These are phyloP conservation scores for Labrus mixtus DNA, from an alignment of 2,113 vertebrate species.

Conservation along the genomic window DNA sequence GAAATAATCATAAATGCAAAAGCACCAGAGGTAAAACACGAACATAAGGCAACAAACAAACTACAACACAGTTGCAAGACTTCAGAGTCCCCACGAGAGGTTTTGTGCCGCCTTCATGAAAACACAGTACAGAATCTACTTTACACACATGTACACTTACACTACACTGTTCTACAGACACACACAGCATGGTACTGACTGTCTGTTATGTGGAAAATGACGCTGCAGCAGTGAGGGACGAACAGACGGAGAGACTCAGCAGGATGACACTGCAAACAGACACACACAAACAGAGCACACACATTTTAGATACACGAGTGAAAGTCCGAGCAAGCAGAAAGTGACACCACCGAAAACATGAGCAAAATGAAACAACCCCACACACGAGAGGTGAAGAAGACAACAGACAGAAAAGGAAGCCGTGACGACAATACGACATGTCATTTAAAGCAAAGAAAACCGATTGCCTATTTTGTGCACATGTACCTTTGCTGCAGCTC, in stretches of 20 bases:
- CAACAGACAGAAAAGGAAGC: slow-evolving; percentile 5
- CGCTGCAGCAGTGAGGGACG: slow-evolving; percentile 94
- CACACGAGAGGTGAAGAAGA: neutral
- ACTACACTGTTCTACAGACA: slow-evolving; percentile 16
- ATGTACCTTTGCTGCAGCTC: slow-evolving; percentile 92
- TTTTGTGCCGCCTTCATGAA: slow-evolving; percentile 1
- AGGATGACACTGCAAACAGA: slow-evolving; percentile 91
- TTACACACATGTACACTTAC: slow-evolving; percentile 13
- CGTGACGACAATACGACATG: neutral
- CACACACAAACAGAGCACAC: slow-evolving; percentile 30
- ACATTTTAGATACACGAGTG: slow-evolving; percentile 17
- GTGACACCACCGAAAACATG: neutral
- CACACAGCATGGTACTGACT: slow-evolving; percentile 87
- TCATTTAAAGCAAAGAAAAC: neutral
- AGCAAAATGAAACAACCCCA: neutral
- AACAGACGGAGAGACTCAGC: slow-evolving; percentile 94
- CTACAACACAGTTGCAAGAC: neutral
- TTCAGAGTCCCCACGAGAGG: neutral
- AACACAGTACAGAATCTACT: slow-evolving; percentile 6
- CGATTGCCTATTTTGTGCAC: too few relatives aligned
- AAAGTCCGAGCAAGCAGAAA: slow-evolving; percentile 22
- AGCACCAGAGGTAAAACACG: neutral
- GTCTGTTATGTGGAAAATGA: slow-evolving; percentile 92
- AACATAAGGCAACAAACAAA: neutral
- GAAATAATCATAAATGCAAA: neutral